These are phyloP conservation scores for Leptinotarsa lineolata DNA, from an alignment of 1,140 invertebrate species.

Conservation along the genomic window DNA sequence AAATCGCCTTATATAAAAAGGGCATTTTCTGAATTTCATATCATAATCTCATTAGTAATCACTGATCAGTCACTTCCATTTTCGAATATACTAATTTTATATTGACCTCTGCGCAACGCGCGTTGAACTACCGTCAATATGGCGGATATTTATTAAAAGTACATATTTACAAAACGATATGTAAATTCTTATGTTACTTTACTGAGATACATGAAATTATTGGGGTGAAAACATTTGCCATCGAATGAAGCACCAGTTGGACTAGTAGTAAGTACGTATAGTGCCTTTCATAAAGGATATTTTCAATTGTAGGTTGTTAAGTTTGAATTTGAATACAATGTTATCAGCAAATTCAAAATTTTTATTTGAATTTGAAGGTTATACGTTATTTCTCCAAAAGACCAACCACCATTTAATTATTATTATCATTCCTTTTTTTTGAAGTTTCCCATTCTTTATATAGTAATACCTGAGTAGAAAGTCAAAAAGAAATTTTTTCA, in stretches of 20 bases:
- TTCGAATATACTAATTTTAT: neutral
- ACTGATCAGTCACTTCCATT: neutral
- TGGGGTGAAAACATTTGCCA: neutral
- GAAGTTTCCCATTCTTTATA: neutral
- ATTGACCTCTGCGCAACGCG: slow-evolving; percentile 28
- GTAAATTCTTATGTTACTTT: slow-evolving; percentile 1
- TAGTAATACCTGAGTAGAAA: neutral
- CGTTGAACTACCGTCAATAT: slow-evolving; percentile 60
- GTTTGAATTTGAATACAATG: slow-evolving; percentile 55
- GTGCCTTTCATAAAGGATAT: slow-evolving; percentile 4
- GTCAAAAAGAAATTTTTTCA: neutral
- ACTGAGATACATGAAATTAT: slow-evolving; percentile 6
- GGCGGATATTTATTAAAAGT: slow-evolving; percentile 77
- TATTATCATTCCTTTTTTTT: neutral
- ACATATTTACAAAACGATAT: slow-evolving; percentile 57
- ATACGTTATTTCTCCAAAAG: slow-evolving; percentile 14
- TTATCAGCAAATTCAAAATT: slow-evolving; percentile 51
- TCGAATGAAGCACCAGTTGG: neutral
- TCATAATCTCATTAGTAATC: neutral
- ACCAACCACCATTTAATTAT: too few species aligned
- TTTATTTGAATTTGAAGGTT: slow-evolving; percentile 39
- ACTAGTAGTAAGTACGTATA: slow-evolving; percentile 6
- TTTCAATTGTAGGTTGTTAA: slow-evolving; percentile 32
- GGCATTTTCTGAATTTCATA: neutral
- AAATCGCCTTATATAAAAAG: neutral